Conservation (phyloP, 2,888 invertebrate genomes). For the Lycaena phlaeas region DNA sequence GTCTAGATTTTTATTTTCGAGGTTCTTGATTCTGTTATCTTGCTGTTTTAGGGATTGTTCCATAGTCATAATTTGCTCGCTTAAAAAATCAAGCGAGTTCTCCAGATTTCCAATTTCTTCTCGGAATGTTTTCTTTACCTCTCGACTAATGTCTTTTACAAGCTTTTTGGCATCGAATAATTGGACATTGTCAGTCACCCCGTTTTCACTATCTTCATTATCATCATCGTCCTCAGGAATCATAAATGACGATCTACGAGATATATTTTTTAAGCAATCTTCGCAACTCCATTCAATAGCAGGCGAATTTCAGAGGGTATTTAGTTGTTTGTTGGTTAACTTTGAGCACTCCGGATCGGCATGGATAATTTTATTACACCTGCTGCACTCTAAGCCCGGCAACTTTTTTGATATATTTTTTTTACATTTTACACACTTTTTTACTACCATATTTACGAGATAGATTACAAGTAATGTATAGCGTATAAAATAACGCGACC, state of each 20-base stretch:
- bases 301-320: constrained; percentile 15
- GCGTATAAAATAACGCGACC: no score
- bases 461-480: no score
- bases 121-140: constrained; percentile 14
- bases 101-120: constrained; percentile 10
- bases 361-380: constrained; percentile 20
- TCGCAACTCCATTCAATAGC: constrained; percentile 21
- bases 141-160: constrained; percentile 11
- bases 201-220: constrained; percentile 11
- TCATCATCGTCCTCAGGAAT: no score
- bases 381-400: constrained; percentile 18
- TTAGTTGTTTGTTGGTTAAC: constrained; percentile 16
- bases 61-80: constrained; percentile 4
- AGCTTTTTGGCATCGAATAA: constrained; percentile 11
- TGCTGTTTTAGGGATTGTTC: constrained; percentile 10
- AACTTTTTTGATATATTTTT: no score
- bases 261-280: constrained; percentile 12
- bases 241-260: constrained; percentile 15
- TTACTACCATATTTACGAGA: constrained; percentile 4
- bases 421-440: constrained; percentile 13
- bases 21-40: constrained; percentile 11
- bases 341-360: constrained; percentile 16
- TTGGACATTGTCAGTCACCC: not conserved
- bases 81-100: constrained; percentile 2
- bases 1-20: constrained; percentile 14